A percentile compares a stretch with the other conserved stretches of the same genome.
phyloP scores from a whole-genome alignment of 2,113 vertebrate genomes.

The Capricornis sumatraensis region DNA sequence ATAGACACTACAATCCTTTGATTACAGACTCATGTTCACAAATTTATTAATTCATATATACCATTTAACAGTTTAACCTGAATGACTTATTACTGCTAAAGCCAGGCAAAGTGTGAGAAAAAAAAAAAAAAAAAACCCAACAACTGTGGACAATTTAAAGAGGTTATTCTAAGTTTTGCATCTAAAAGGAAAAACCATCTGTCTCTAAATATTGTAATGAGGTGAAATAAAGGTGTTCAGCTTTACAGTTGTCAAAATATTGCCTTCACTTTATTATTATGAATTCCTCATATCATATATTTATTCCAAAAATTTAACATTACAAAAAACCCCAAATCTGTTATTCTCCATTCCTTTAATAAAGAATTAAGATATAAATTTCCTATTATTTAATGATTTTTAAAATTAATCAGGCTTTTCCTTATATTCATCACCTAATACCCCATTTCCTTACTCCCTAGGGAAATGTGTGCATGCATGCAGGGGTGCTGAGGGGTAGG shows the following conservation, averaged over 20 bases:
- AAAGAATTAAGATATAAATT: neutral
- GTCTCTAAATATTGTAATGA: neutral
- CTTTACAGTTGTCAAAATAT: neutral
- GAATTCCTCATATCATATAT: neutral
- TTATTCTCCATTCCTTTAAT: neutral
- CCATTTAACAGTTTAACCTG: neutral
- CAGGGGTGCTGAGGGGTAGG: neutral
- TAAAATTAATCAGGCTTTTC: neutral
- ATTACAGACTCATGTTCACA: neutral
- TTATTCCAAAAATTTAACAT: neutral
- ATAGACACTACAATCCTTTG: neutral
- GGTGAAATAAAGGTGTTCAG: neutral
- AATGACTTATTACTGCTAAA: neutral
- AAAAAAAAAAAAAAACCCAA: neutral
- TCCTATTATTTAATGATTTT: neutral
- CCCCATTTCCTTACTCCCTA: neutral
- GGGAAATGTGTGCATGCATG: fast-evolving
- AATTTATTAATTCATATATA: neutral
- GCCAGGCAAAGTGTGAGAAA: neutral
- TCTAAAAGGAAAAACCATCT: neutral
- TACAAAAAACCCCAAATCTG: neutral
- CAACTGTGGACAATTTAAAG: neutral
- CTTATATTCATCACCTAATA: neutral
- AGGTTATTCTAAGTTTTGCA: neutral
- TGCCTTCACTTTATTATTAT: neutral